Evolutionary conservation across 2,113 vertebrate species (phyloP).

Genomic region (Sterna hirundo): DNA sequence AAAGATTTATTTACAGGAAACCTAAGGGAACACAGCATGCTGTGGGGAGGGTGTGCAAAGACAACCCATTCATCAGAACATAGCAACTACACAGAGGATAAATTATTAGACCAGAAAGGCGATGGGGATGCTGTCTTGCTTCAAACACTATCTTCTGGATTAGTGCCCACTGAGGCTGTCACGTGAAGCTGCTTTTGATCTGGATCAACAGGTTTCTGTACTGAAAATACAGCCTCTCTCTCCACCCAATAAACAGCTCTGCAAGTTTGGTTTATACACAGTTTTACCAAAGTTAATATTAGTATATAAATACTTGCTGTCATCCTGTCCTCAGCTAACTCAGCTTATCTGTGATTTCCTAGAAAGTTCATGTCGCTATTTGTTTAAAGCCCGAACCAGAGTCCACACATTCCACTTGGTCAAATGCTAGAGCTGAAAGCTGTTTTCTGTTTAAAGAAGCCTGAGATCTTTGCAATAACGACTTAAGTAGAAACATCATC

Average conservation of each 20-base stretch:
- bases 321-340: neutral
- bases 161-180: neutral
- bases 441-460: neutral
- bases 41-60: neutral
- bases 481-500: neutral
- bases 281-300: neutral
- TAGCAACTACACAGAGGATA: neutral
- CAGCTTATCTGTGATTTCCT: neutral
- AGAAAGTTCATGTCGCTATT: neutral
- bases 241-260: neutral
- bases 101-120: neutral
- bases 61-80: neutral
- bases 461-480: neutral
- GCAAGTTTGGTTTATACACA: neutral
- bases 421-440: neutral
- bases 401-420: neutral
- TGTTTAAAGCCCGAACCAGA: neutral
- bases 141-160: neutral
- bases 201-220: neutral
- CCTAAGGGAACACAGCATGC: neutral
- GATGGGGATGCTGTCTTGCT: neutral
- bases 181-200: neutral
- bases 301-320: neutral
- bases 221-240: neutral
- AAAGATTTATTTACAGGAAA: neutral